Base-by-base conservation (phyloP, 1,140 invertebrate species). In the Conus betulinus region DNA sequence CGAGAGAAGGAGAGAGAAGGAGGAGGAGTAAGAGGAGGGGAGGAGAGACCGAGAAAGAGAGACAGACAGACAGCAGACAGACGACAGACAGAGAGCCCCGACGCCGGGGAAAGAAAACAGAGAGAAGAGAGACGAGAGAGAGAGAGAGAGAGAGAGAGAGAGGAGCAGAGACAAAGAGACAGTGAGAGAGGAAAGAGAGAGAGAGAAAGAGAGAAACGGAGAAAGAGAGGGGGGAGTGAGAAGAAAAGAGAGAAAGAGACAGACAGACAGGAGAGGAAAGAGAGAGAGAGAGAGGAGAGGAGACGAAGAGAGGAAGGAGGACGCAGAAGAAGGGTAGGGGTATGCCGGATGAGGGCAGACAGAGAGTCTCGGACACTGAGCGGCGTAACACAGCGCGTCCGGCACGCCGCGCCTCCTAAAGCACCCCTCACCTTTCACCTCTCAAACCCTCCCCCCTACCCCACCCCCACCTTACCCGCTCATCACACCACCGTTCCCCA, bases 351-450 rank as follows among this genome's bases (percentile, higher is more conserved):
- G 67, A 20, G 67, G 20, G 67, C 67, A 71, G 67, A 71, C 67
- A 71, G 67, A 23, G 67, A n/a, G 67, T 71, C 67, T 71, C 17
- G 67, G 67, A 23, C 67, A 71, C 67, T 71, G 23, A 71, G 11
- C 17, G 67, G 17, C 67, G 67, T 71, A 71, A 71, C 67, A 71
- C 67, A 23, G 17, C 23, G 17, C 6, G 67, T 71, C 67, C 67
- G 67, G 67, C 67, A 71, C 67, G 67, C 7, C 17, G 11, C 67
- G 11, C 15, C 67, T 7, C 57, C 13, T 71, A 71, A 71, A 71
- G 3, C 67, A 71, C 67, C 67, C 60, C 67, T 71, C 67, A 71
- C 67, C 67, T 71, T 71, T 71, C 67, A 71, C 67, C 67, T 71
- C 23, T 71, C 6, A 20, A 13, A 11, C 0, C 67, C 20, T 7